These are phyloP conservation scores for Andrena bicolor DNA, from an alignment of 2,888 invertebrate species.

Conservation along the genomic window DNA sequence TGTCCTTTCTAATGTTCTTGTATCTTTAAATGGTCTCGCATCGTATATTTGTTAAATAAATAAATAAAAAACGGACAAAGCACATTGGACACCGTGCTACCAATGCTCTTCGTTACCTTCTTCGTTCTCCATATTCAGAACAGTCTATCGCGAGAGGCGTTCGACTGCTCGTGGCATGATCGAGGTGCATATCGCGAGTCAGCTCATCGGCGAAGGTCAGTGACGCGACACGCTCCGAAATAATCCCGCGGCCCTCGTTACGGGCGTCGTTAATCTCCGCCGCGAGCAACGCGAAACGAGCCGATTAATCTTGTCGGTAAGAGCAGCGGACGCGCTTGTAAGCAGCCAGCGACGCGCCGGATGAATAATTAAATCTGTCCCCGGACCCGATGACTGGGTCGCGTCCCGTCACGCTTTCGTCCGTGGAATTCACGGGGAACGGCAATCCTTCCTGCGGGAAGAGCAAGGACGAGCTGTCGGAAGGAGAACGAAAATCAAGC, in stretches of 20 bases:
- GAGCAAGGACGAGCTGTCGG: not conserved
- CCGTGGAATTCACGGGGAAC: conserved; percentile 22
- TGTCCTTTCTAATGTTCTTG: too few species aligned
- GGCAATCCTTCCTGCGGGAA: not conserved
- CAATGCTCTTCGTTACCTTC: too few species aligned
- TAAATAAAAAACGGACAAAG: too few species aligned
- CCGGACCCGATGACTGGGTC: conserved; percentile 27
- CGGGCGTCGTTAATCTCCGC: conserved; percentile 53
- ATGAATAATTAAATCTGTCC: conserved; percentile 62
- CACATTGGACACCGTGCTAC: too few species aligned
- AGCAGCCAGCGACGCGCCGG: conserved; percentile 46
- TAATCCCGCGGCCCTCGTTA: conserved; percentile 51
- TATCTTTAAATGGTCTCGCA: too few species aligned
- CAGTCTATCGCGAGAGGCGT: not conserved
- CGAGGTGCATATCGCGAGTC: not conserved
- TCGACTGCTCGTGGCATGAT: not conserved
- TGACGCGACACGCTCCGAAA: conserved; percentile 39
- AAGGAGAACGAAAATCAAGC: conserved; percentile 1
- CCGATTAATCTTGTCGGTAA: conserved; percentile 55
- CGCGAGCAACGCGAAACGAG: conserved; percentile 44
- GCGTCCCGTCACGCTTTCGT: conserved; percentile 29
- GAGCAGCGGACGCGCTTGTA: conserved; percentile 42
- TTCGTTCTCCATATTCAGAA: too few species aligned
- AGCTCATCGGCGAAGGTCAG: conserved; percentile 43
- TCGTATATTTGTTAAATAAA: too few species aligned